Conservation (phyloP, 2,797 vertebrate genomes). For the Darevskia nairensis region DNA sequence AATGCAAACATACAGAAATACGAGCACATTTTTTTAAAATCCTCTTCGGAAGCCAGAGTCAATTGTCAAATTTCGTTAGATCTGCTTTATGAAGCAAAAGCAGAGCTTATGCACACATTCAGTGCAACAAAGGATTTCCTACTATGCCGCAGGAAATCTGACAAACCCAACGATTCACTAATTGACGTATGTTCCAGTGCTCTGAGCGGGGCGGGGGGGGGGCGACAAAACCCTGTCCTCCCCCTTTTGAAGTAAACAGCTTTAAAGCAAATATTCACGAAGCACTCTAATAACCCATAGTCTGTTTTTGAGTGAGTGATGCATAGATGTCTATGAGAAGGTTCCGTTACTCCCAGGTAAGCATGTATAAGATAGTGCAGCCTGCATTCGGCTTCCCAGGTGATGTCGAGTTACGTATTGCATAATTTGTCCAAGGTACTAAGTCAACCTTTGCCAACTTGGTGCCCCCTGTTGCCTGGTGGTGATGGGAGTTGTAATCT, state of each 20-base stretch:
- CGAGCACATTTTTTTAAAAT: slow-evolving; percentile 54
- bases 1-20: slow-evolving; percentile 48
- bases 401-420: neutral
- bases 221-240: slow-evolving; percentile 28
- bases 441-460: slow-evolving; percentile 12
- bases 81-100: slow-evolving; percentile 67
- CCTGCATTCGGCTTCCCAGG: slow-evolving; percentile 6
- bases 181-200: slow-evolving; percentile 60
- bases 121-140: slow-evolving; percentile 68
- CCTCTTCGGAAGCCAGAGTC: slow-evolving; percentile 56
- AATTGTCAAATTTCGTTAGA: slow-evolving; percentile 69
- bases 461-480: too few relatives aligned
- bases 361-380: neutral
- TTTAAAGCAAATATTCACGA: slow-evolving; percentile 57
- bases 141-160: slow-evolving; percentile 70
- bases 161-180: slow-evolving; percentile 67
- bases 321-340: neutral
- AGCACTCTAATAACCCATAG: slow-evolving; percentile 19
- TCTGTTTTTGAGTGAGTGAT: neutral
- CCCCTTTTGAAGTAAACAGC: slow-evolving; percentile 15
- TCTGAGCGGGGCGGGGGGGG: slow-evolving; percentile 20
- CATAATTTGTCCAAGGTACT: slow-evolving; percentile 11
- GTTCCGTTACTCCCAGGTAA: neutral
- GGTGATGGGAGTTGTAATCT: too few relatives aligned
- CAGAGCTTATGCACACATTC: slow-evolving; percentile 60